Conservation (phyloP, 2,113 vertebrate genomes). For the Gavia stellata region DNA sequence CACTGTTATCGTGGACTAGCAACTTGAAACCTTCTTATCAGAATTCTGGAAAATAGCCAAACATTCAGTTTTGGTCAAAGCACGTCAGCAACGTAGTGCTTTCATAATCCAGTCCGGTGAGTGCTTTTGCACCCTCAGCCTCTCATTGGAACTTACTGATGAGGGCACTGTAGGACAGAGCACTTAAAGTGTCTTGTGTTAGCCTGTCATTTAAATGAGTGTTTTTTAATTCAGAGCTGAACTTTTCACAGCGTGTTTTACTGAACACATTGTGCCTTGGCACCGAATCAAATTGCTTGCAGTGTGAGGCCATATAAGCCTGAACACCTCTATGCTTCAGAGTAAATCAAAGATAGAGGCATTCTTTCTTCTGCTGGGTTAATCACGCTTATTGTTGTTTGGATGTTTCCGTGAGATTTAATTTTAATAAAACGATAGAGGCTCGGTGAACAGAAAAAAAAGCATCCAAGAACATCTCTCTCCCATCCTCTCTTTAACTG, state of each 20-base stretch:
- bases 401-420: not conserved
- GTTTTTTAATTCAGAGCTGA: not conserved
- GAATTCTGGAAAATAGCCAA: not conserved
- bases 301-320: not conserved
- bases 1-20: not conserved
- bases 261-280: not conserved
- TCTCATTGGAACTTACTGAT: not conserved
- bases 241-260: not conserved
- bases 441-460: not conserved
- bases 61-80: not conserved
- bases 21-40: not conserved
- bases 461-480: not conserved
- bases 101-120: not conserved
- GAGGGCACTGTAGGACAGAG: slow-evolving; percentile 35
- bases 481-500: not conserved
- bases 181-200: not conserved
- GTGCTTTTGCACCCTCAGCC: not conserved
- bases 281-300: not conserved
- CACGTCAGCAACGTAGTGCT: not conserved
- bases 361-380: not conserved
- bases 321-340: not conserved
- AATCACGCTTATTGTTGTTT: not conserved
- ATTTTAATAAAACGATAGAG: not conserved
- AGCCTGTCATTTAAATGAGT: not conserved
- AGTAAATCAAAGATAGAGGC: not conserved